Conservation (phyloP, 2,888 invertebrate species). For the Adineta ricciae region DNA sequence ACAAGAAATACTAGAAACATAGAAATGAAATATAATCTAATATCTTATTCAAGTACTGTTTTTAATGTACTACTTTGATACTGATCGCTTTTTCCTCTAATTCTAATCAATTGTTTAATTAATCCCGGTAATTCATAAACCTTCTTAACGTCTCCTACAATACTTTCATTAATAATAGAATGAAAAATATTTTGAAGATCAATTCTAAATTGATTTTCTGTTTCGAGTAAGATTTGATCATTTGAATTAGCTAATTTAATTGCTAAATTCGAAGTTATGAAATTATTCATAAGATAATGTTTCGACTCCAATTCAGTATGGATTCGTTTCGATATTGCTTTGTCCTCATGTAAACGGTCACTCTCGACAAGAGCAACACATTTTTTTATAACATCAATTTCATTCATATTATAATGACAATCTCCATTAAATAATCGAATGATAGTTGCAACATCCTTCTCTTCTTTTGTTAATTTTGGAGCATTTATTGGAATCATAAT, state of each 20-base stretch:
- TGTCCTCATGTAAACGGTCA: background rate
- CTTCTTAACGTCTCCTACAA: background rate
- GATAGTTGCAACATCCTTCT: background rate
- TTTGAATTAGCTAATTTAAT: background rate
- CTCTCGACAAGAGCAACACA: background rate
- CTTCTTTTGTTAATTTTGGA: background rate
- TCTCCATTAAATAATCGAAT: slow-evolving; percentile 3
- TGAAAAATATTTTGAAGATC: background rate
- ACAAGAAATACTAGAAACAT: background rate
- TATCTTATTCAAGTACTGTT: background rate
- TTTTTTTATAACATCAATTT: background rate
- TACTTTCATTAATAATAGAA: background rate
- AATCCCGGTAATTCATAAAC: background rate
- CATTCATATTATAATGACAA: background rate
- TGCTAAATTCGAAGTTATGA: background rate
- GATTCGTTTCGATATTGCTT: background rate
- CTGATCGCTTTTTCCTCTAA: background rate
- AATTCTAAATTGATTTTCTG: background rate
- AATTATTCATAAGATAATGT: background rate
- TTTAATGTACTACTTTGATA: background rate
- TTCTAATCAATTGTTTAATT: background rate
- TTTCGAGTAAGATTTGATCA: background rate
- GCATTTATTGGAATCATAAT: background rate
- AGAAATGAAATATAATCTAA: background rate
- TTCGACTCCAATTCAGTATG: background rate